These are phyloP conservation scores for Haemorhous mexicanus DNA, from an alignment of 2,113 vertebrate species.

Conservation along the genomic window DNA sequence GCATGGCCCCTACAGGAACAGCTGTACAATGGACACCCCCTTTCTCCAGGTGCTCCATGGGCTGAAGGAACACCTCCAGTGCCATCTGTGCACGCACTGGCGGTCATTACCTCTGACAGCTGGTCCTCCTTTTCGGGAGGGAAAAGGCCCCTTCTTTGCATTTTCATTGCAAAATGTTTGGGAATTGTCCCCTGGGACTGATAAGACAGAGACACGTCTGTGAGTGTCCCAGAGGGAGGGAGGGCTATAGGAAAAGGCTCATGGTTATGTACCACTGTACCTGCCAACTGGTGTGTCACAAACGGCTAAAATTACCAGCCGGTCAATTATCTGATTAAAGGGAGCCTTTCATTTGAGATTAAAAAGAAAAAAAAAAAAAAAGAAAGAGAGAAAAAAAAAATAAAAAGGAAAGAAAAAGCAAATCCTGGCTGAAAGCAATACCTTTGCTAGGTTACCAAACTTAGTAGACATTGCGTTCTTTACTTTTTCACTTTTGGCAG, in stretches of 20 bases:
- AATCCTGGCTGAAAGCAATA: slow-evolving; percentile 72
- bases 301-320: slow-evolving; percentile 78
- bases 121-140: slow-evolving; percentile 46
- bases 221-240: slow-evolving; percentile 71
- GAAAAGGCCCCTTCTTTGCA: background rate
- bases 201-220: slow-evolving; percentile 74
- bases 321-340: slow-evolving; percentile 84
- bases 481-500: slow-evolving; percentile 41
- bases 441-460: slow-evolving; percentile 63
- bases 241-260: slow-evolving; percentile 64
- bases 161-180: slow-evolving; percentile 66
- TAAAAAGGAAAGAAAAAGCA: slow-evolving; percentile 15
- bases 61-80: slow-evolving; percentile 50
- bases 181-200: slow-evolving; percentile 55
- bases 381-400: background rate
- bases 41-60: slow-evolving; percentile 28
- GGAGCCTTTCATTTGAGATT: slow-evolving; percentile 75
- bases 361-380: background rate
- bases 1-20: background rate
- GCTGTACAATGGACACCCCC: slow-evolving; percentile 27
- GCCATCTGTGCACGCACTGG: slow-evolving; percentile 69
- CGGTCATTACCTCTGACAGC: slow-evolving; percentile 70
- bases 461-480: background rate
- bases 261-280: slow-evolving; percentile 74
- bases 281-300: slow-evolving; percentile 93